Conservation (phyloP, 2,797 vertebrate genomes). For the Ceryle rudis region DNA sequence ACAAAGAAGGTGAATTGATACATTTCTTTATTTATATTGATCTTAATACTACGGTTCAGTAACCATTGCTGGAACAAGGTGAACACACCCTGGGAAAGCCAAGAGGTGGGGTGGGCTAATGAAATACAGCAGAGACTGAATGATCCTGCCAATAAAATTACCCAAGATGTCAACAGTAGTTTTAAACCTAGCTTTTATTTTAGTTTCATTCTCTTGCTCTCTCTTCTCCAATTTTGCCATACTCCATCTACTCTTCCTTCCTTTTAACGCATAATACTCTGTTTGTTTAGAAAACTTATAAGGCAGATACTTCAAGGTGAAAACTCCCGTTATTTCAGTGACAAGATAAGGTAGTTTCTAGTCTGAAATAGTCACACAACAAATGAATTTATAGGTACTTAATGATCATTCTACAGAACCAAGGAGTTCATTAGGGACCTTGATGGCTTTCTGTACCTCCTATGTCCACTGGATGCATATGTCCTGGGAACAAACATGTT, state of each 20-base stretch:
- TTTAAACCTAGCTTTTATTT: background rate
- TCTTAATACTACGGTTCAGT: conserved; percentile 6
- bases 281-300: background rate
- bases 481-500: background rate
- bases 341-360: background rate
- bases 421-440: background rate
- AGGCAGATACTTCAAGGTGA: background rate
- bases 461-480: too few relatives aligned
- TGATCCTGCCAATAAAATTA: conserved; percentile 33
- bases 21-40: conserved; percentile 28
- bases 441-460: background rate
- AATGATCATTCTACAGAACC: background rate
- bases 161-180: background rate
- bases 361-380: background rate
- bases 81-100: conserved; percentile 26
- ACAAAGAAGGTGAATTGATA: conserved; percentile 25
- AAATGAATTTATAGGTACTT: background rate
- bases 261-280: background rate
- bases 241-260: background rate
- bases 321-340: background rate
- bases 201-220: background rate
- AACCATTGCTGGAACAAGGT: background rate
- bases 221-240: background rate
- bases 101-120: conserved; percentile 13
- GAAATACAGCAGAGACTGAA: conserved; percentile 43